A percentile compares a stretch with the other conserved stretches of the same genome.
phyloP scores from a whole-genome alignment of 2,888 invertebrate genomes.

The Stenichneumon culpator region DNA sequence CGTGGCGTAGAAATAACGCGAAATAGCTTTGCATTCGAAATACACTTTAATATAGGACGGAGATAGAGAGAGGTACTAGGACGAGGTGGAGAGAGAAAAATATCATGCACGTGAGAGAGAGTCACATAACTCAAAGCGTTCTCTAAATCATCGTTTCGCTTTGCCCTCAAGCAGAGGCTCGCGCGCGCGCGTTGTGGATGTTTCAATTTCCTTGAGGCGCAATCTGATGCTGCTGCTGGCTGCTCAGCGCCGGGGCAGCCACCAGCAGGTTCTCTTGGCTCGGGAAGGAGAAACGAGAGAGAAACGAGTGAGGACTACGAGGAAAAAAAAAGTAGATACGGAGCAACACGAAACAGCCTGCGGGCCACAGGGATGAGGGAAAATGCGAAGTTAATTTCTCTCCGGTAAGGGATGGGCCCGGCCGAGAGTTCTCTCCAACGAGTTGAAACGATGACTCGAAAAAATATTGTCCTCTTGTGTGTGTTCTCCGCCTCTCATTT shows the following conservation, averaged over 20 bases:
- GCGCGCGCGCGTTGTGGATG: conserved; percentile 82
- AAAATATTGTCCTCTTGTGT: background rate
- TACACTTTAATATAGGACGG: conserved; percentile 79
- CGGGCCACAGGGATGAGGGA: conserved; percentile 49
- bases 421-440: conserved; percentile 17
- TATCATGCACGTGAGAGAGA: conserved; percentile 62
- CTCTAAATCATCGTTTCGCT: conserved; percentile 83
- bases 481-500: background rate
- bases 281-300: conserved; percentile 44
- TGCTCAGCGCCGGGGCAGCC: conserved; percentile 43
- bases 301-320: conserved; percentile 44
- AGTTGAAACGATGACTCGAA: conserved; percentile 54
- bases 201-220: conserved; percentile 93
- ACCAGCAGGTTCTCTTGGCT: conserved; percentile 59
- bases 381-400: conserved; percentile 75
- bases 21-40: conserved; percentile 80
- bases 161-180: conserved; percentile 73
- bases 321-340: conserved; percentile 62
- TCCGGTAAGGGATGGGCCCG: conserved; percentile 56
- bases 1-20: conserved; percentile 61
- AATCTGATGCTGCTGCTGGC: conserved; percentile 87
- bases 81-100: conserved; percentile 33
- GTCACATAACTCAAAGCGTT: conserved; percentile 83
- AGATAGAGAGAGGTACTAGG: conserved; percentile 18
- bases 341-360: conserved; percentile 51